phyloP scores from a whole-genome alignment of 2,113 vertebrate genomes.

The Lycaon pictus region DNA sequence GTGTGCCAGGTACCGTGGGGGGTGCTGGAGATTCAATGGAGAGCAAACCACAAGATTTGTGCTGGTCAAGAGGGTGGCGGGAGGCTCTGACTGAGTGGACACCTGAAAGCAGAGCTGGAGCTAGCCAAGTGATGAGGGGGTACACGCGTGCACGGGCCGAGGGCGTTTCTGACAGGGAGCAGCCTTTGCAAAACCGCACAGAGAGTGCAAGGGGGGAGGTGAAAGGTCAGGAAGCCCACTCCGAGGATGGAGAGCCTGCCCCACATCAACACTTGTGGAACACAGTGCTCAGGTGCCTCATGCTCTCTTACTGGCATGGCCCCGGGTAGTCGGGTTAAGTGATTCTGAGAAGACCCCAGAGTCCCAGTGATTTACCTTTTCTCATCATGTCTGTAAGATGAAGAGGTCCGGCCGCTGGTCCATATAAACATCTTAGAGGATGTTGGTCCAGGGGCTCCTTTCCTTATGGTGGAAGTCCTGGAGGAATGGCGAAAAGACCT shows the following conservation, averaged over 20 bases:
- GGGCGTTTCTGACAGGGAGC: not conserved
- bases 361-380: conserved; percentile 90
- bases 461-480: conserved; percentile 85
- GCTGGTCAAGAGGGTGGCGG: not conserved
- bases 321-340: not conserved
- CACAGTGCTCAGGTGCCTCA: not conserved
- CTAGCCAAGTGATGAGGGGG: not conserved
- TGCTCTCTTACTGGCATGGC: not conserved
- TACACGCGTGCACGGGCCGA: not conserved
- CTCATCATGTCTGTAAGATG: conserved; percentile 90
- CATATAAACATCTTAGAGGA: conserved; percentile 96
- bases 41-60: not conserved
- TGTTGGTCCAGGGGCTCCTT: conserved; percentile 85
- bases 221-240: not conserved
- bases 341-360: not conserved
- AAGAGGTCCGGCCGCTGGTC: conserved; percentile 91
- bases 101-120: not conserved
- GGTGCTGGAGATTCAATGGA: not conserved
- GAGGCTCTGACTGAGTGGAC: not conserved
- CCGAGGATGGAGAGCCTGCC: no score
- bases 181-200: not conserved
- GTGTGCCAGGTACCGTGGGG: not conserved
- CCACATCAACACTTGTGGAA: not conserved
- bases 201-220: not conserved
- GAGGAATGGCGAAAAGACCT: conserved; percentile 90